These are phyloP conservation scores for Aricia agestis DNA, from an alignment of 1,140 invertebrate genomes.

Conservation along the genomic window DNA sequence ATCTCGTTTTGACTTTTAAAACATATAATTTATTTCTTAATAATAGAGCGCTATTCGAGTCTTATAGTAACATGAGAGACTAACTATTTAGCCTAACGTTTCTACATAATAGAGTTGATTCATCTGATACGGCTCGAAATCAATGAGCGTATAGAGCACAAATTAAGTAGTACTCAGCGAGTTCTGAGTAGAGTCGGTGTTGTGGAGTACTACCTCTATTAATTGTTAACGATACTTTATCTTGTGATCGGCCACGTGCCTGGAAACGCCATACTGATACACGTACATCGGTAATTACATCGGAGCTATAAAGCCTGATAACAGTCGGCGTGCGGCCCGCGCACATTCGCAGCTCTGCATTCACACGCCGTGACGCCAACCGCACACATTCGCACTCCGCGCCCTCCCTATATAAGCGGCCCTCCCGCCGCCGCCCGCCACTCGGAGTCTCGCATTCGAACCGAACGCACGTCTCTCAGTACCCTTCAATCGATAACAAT, in stretches of 20 bases:
- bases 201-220: neutral
- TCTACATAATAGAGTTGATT: neutral
- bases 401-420: conserved; percentile 54
- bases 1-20: too few relatives aligned
- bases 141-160: neutral
- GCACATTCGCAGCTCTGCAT: conserved; percentile 29
- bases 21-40: too few relatives aligned
- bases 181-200: neutral
- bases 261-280: conserved; percentile 4
- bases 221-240: neutral
- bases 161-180: neutral
- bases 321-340: conserved; percentile 34
- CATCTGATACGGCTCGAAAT: neutral
- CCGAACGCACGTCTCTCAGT: conserved; percentile 39
- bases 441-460: conserved; percentile 44
- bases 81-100: too few relatives aligned
- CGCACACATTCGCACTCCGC: conserved; percentile 45
- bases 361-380: conserved; percentile 44
- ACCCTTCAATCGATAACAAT: conserved; percentile 39
- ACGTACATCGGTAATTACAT: neutral
- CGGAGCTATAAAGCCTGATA: conserved; percentile 29
- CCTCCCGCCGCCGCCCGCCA: conserved; percentile 47
- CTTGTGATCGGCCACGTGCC: neutral
- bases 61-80: too few relatives aligned
- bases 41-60: too few relatives aligned